Evolutionary conservation across 2,113 vertebrate species (phyloP).

Genomic region (Peromyscus polionotus): DNA sequence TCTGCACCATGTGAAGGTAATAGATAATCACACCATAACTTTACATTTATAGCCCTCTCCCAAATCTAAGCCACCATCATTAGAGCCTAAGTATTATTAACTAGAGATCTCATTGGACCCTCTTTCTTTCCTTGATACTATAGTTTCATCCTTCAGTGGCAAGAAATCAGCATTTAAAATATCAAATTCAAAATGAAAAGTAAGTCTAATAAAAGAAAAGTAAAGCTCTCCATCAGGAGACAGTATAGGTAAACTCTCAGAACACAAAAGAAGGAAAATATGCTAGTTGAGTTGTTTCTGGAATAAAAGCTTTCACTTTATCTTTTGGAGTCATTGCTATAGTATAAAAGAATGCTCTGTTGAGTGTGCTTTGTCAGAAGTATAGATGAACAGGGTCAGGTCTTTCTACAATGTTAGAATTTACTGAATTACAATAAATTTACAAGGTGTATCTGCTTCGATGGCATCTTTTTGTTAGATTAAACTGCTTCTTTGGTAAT

Average conservation of each 20-base stretch:
- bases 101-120: background rate
- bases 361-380: too few relatives aligned
- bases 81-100: background rate
- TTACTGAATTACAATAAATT: background rate
- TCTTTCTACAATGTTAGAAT: background rate
- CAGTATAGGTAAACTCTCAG: background rate
- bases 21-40: background rate
- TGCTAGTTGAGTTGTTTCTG: background rate
- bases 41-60: background rate
- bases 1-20: background rate
- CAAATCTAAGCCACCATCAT: conserved; percentile 12
- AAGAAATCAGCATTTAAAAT: conserved; percentile 42
- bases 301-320: background rate
- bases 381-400: too few relatives aligned
- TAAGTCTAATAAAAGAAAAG: background rate
- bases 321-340: background rate
- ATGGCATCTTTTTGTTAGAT: background rate
- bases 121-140: background rate
- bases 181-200: background rate
- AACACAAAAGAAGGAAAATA: conserved; percentile 6
- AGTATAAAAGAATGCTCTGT: background rate
- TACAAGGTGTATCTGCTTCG: background rate
- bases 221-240: background rate
- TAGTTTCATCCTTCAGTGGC: background rate
- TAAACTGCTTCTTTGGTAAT: background rate